Percentiles rank a stretch among this genome's conserved stretches.
These are phyloP conservation scores for Acropora tenuis DNA, from an alignment of 64 coral and sea anemone species.

Conservation along the genomic window DNA sequence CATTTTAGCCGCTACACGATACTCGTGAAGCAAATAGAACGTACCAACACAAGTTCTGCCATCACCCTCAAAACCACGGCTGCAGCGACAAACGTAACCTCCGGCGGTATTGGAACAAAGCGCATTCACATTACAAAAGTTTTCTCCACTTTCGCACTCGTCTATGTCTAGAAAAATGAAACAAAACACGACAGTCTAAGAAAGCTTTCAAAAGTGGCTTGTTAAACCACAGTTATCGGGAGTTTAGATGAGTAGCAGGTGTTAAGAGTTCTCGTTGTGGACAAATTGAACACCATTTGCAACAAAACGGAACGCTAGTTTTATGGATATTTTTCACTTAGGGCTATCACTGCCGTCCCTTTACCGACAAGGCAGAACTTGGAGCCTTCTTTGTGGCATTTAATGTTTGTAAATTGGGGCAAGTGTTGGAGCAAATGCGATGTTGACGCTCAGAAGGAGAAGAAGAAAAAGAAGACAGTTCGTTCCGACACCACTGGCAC, in stretches of 20 bases:
- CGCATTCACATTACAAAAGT: conserved; percentile 24
- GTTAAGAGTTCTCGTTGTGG: too few relatives aligned
- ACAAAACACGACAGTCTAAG: too few relatives aligned
- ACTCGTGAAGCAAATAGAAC: background rate
- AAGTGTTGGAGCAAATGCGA: too few relatives aligned
- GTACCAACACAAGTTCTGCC: conserved; percentile 16
- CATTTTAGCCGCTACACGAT: background rate
- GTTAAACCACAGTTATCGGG: too few relatives aligned
- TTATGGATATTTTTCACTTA: too few relatives aligned
- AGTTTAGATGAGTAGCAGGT: too few relatives aligned
- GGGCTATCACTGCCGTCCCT: background rate
- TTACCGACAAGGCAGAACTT: background rate
- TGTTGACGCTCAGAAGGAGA: too few relatives aligned
- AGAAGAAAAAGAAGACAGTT: background rate
- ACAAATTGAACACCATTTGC: too few relatives aligned
- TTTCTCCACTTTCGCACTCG: conserved; percentile 26
- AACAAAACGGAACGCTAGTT: too few relatives aligned
- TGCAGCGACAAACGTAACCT: conserved; percentile 16
- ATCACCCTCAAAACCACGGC: conserved; percentile 12
- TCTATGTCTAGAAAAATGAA: conserved; percentile 16
- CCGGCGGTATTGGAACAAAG: conserved; percentile 18
- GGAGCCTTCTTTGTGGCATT: too few relatives aligned
- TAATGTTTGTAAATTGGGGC: too few relatives aligned
- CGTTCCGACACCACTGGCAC: background rate
- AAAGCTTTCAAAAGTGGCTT: too few relatives aligned